Evolutionary conservation across 2,113 vertebrate genomes (phyloP).

Genomic region (Notarius quadriscutis): DNA sequence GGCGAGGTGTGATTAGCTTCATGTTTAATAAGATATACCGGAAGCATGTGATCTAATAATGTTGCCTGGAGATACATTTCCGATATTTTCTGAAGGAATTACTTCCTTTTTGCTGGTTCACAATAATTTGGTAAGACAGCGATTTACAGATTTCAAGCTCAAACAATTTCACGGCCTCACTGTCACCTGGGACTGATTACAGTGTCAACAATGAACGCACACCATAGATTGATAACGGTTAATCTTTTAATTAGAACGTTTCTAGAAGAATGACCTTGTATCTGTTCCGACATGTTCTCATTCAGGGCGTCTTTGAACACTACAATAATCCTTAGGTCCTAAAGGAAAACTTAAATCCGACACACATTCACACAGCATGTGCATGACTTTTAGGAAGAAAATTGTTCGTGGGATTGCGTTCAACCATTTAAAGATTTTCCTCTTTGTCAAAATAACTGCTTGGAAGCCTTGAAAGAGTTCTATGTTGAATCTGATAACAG

Average conservation of each 20-base stretch:
- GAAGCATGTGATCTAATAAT: slow-evolving; percentile 60
- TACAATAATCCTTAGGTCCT: background rate
- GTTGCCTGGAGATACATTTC: slow-evolving; percentile 27
- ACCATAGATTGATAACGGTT: slow-evolving; percentile 18
- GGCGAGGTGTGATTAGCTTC: slow-evolving; percentile 55
- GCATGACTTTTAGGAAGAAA: background rate
- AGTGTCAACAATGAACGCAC: slow-evolving; percentile 33
- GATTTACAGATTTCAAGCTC: background rate
- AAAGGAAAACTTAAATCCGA: background rate
- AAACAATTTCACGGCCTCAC: background rate
- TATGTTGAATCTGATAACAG: no score
- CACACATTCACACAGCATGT: background rate
- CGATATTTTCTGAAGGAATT: background rate
- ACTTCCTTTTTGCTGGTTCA: background rate
- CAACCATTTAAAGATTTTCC: background rate
- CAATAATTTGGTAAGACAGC: background rate
- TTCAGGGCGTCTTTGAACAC: background rate
- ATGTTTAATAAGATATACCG: slow-evolving; percentile 60
- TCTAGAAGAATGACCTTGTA: background rate
- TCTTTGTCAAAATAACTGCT: background rate
- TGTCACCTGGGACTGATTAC: slow-evolving; percentile 19
- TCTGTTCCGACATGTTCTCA: background rate
- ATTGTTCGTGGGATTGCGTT: background rate
- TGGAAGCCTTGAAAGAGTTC: background rate
- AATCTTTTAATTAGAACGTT: background rate